Base-by-base conservation (phyloP, 2,113 vertebrate species). In the Himantopus leucocephalus region DNA sequence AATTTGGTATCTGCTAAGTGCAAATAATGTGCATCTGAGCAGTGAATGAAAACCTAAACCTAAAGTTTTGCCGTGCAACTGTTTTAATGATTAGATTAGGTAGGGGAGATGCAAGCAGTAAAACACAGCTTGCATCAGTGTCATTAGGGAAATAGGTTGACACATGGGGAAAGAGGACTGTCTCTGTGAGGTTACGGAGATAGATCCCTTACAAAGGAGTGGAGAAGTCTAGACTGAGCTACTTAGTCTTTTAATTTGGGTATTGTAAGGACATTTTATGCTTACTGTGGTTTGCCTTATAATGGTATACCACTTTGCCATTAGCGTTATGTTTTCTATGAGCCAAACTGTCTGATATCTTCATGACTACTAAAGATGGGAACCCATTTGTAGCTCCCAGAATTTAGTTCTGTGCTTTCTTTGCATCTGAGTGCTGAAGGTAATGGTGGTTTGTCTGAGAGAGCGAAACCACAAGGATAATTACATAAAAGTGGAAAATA, bases 221-320 rank as follows among this genome's bases (percentile, higher is more conserved):
- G 32, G 41, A 66, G n/a, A 48, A 74, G 72, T 73, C 89, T 86
- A 91, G 91, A 96, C 80, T 52, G 60, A 87, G 53, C 30, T 72
- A 82, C 88, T 94, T 34, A 62, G 45, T 59, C 35, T 92, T 91
- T 94, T 91, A 92, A 89, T 94, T 87, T 87, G 64, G n/a, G 29
- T 45, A 48, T 56, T 60, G 23, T 62, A 91, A 74, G 48, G 35
- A 37, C 15, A 43, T 74, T 80, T 91, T 43, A 55, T 88, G 43
- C n/a, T 86, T 76, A 71, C 16, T 67, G 84, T 58, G 52, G 50
- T 84, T 94, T 93, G 73, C 29, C 23, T 93, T 75, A 27, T 71
- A 91, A 73, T 73, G 83, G 59, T 77, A n/a, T 32, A 63, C 30
- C 29, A 35, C 48, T 82, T 92, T 72, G 56, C 35, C 70, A 68